These are phyloP conservation scores for Poecilia velifera DNA, from an alignment of 2,797 vertebrate species.

Conservation along the genomic window DNA sequence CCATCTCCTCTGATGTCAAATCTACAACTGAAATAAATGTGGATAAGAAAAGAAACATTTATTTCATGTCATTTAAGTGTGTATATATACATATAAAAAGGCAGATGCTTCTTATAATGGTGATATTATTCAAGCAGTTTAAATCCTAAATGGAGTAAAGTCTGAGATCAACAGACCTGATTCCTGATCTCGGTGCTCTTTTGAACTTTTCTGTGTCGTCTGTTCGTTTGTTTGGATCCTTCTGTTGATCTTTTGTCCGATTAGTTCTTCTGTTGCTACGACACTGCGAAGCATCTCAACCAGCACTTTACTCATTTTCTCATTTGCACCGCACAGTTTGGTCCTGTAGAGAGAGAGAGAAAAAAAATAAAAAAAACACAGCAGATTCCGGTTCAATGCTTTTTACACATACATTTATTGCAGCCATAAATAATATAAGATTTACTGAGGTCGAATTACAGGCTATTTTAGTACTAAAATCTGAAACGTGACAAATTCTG, in stretches of 20 bases:
- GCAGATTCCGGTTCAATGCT: not conserved
- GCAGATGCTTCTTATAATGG: not conserved
- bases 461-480: not conserved
- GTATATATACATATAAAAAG: not conserved
- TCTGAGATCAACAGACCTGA: constrained; percentile 58
- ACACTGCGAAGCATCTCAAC: constrained; percentile 84
- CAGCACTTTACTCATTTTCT: constrained; percentile 84
- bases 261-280: constrained; percentile 84
- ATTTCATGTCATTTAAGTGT: not conserved
- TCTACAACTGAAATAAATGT: constrained; percentile 61
- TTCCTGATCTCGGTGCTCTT: constrained; percentile 59
- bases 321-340: constrained; percentile 81
- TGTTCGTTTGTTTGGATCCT: constrained; percentile 50
- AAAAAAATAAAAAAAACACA: not conserved
- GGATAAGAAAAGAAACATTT: not conserved
- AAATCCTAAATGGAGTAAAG: not conserved
- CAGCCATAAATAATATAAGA: not conserved
- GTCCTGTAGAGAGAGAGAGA: constrained; percentile 66
- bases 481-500: not conserved
- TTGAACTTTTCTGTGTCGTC: constrained; percentile 26
- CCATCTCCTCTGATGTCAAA: constrained; percentile 77
- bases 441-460: not conserved
- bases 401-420: not conserved
- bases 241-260: constrained; percentile 82
- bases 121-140: not conserved